Conservation (phyloP, 2,888 invertebrate genomes). For the Lordiphosa andalusiaca region DNA sequence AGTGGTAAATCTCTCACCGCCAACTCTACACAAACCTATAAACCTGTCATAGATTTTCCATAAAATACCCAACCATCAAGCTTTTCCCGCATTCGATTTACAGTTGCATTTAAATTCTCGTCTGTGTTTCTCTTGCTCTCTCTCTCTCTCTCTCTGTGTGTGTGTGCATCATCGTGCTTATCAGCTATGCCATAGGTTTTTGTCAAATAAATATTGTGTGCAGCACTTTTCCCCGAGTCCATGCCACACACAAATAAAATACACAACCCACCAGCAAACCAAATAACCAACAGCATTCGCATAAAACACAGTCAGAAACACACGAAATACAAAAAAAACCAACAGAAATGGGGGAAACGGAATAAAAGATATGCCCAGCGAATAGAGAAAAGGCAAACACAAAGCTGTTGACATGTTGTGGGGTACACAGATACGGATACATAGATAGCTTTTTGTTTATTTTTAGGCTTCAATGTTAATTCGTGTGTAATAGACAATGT, state of each 20-base stretch:
- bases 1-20: constrained; percentile 2
- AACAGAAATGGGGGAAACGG: constrained; percentile 6
- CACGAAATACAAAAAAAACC: constrained; percentile 1
- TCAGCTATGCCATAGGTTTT: constrained; percentile 58
- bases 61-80: constrained; percentile 14
- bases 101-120: constrained; percentile 31
- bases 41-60: constrained; percentile 6
- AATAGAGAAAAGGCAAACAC: constrained; percentile 39
- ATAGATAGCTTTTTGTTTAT: constrained; percentile 40
- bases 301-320: constrained; percentile 20
- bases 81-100: constrained; percentile 20
- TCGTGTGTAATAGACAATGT: constrained; percentile 74
- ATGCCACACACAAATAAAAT: constrained; percentile 48
- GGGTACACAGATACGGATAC: constrained; percentile 26
- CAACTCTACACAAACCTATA: background rate
- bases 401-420: constrained; percentile 66
- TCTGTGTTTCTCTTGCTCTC: background rate
- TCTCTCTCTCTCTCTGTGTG: constrained; percentile 6
- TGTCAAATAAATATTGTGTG: constrained; percentile 64
- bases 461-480: constrained; percentile 62
- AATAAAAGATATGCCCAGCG: constrained; percentile 34
- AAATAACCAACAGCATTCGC: constrained; percentile 14
- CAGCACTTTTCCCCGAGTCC: constrained; percentile 34
- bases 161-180: constrained; percentile 34
- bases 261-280: constrained; percentile 17